phyloP scores from a whole-genome alignment of 2,113 vertebrate genomes.

The Notiomystis cincta region DNA sequence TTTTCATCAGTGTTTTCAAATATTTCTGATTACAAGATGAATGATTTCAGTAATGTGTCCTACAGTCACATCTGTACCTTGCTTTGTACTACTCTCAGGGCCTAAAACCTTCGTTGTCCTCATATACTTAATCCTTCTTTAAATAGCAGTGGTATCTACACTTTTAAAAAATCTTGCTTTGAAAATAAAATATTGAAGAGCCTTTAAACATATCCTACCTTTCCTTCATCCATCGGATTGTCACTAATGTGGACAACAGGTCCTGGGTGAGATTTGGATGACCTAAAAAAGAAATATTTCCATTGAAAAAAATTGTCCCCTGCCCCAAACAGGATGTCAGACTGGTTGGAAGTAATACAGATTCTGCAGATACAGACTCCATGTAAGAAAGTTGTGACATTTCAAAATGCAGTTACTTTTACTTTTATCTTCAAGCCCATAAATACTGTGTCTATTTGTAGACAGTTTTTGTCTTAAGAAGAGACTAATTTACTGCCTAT shows the following conservation, averaged over 20 bases:
- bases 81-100: background rate
- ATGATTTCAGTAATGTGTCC: background rate
- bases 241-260: constrained; percentile 98
- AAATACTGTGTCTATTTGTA: background rate
- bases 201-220: constrained; percentile 75
- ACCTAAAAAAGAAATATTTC: constrained; percentile 73
- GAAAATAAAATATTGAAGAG: background rate
- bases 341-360: background rate
- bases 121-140: background rate
- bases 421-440: background rate
- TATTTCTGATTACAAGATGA: background rate
- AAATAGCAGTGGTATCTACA: background rate
- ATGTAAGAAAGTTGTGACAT: background rate
- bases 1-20: background rate
- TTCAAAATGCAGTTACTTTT: background rate
- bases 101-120: background rate
- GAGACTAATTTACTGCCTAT: background rate
- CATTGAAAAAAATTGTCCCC: background rate
- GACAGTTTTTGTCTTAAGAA: background rate
- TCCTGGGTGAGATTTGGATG: constrained; percentile 96
- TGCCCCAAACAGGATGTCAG: background rate
- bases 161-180: background rate
- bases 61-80: background rate
- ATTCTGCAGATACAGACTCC: background rate
- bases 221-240: constrained; percentile 99